phyloP scores from a whole-genome alignment of 2,113 vertebrate genomes.

The Globicephala melas region DNA sequence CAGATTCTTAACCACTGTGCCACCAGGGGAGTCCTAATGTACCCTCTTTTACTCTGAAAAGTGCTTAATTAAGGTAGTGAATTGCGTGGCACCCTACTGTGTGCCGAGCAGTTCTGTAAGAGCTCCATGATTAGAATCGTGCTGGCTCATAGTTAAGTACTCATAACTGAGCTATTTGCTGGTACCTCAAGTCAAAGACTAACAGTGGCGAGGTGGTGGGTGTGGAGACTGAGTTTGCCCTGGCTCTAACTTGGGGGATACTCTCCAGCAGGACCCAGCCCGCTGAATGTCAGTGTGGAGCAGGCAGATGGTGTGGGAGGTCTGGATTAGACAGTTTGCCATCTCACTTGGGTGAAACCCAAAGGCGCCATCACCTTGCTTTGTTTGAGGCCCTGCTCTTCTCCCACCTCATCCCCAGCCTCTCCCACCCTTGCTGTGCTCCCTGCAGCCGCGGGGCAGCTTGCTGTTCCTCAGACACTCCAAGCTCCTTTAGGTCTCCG shows the following conservation, averaged over 20 bases:
- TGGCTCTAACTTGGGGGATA: not conserved
- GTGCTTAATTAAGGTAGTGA: not conserved
- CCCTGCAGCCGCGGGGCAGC: not conserved
- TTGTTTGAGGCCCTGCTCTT: not conserved
- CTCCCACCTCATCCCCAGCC: not conserved
- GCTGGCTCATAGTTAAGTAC: not conserved
- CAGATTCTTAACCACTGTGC: too few species aligned
- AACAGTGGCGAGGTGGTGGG: not conserved
- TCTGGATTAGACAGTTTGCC: not conserved
- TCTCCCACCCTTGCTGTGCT: not conserved
- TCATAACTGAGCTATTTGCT: not conserved
- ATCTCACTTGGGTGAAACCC: not conserved
- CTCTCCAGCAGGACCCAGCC: not conserved
- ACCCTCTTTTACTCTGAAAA: not conserved
- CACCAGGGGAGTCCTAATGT: not conserved
- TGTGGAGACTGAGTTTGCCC: not conserved
- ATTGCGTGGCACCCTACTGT: not conserved
- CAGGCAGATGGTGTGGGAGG: not conserved
- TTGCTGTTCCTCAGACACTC: not conserved
- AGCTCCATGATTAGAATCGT: not conserved
- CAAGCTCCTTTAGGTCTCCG: rapidly evolving
- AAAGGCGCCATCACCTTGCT: not conserved
- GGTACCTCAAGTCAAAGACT: not conserved
- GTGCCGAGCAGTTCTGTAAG: not conserved
- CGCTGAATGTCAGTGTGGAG: not conserved